Conservation (phyloP, 2,797 vertebrate genomes). For the Pipistrellus pipistrellus region DNA sequence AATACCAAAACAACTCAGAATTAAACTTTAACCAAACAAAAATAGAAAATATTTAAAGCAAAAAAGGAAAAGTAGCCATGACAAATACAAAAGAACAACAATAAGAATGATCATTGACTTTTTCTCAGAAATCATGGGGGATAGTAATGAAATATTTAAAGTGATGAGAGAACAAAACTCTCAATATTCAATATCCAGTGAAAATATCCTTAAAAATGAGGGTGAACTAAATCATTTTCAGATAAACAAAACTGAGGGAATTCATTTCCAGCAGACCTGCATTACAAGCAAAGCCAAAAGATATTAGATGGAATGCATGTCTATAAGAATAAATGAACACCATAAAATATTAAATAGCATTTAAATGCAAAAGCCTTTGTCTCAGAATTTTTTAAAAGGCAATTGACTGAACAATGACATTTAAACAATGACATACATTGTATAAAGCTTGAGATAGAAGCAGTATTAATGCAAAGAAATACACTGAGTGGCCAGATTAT, state of each 20-base stretch:
- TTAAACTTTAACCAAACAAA: conserved; percentile 12
- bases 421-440: not conserved
- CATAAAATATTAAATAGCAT: not conserved
- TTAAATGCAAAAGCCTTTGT: not conserved
- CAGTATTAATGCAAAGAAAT: not conserved
- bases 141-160: not conserved
- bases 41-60: not conserved
- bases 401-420: not conserved
- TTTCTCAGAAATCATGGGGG: not conserved
- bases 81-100: not conserved
- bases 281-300: not conserved
- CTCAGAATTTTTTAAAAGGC: not conserved
- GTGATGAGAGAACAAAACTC: not conserved
- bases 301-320: not conserved
- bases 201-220: not conserved
- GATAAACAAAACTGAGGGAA: not conserved
- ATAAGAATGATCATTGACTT: not conserved
- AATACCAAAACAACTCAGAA: not conserved
- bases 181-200: not conserved
- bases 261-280: not conserved
- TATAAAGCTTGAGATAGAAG: not conserved
- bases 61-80: not conserved
- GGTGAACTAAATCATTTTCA: not conserved
- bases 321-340: not conserved
- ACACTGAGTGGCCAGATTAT: too few species aligned